Base-by-base conservation (phyloP, 2,888 invertebrate species). In the Agriopis aurantiaria region DNA sequence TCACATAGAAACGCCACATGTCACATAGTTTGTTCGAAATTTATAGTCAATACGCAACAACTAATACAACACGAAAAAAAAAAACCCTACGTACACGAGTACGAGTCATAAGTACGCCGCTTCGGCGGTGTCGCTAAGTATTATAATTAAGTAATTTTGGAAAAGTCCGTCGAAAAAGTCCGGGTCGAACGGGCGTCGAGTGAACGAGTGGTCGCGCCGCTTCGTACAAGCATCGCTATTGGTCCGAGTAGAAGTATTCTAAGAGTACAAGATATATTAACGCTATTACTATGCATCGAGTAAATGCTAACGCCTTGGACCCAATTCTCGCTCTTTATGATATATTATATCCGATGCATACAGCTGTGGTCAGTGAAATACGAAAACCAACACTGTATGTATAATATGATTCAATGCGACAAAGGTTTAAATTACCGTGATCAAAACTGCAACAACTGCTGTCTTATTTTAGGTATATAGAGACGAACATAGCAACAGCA, bases 191-290 rank as follows among this genome's bases (percentile, higher is more conserved):
- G 45, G 56, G n/a, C 46, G n/a, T 12, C 41, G 8, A 57, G 14
- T 43, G n/a, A 41, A 41, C 41, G 60, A 14, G 65, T 46, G 43
- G 10, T 5, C 17, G 49, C 33, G 33, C 56, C 41, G 12, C 52
- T 53, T 9, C 23, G 9, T 12, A 69, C 64, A 65, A 71, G 76
- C 76, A 60, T 73, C 75, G 70, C 74, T 66, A 77, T 80, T 82
- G 84, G 80, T 80, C 82, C 82, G 78, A 80, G 69, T 78, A 67
- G 53, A 77, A 73, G 66, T 63, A 76, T 64, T 72, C 72, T 72
- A 63, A 63, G 23, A 49, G 66, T 64, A 70, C 41, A 51, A 46
- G n/a, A 56, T 49, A 64, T 3, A 66, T 12, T 63, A 68, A 41
- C 1, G 9, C 52, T 69, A 72, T 57, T 12, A 56, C 12, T 52